Percentiles rank a stretch among this genome's conserved stretches.
phyloP scores from a whole-genome alignment of 2,113 vertebrate genomes.

The Regulus satrapa region DNA sequence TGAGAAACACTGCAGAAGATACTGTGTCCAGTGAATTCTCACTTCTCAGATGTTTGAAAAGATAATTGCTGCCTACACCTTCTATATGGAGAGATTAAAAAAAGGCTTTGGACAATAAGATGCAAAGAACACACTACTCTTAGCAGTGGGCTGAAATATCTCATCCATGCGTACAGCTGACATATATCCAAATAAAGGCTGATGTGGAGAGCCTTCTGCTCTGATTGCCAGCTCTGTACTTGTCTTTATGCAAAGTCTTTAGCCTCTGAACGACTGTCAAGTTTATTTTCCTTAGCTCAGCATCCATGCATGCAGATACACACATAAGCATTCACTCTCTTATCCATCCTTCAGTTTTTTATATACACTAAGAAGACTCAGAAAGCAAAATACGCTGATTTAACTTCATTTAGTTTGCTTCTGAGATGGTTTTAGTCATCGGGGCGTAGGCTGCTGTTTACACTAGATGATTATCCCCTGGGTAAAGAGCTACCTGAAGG shows the following conservation, averaged over 20 bases:
- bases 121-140: background rate
- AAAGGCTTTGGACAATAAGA: background rate
- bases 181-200: background rate
- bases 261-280: background rate
- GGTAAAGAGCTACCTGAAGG: constrained; percentile 24
- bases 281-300: background rate
- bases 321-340: background rate
- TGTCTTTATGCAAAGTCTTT: background rate
- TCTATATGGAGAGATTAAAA: background rate
- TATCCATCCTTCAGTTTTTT: background rate
- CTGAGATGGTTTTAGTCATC: constrained; percentile 20
- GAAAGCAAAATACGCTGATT: background rate
- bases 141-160: background rate
- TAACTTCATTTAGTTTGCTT: constrained; percentile 18
- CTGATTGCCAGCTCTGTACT: background rate
- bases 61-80: background rate
- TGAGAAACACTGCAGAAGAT: background rate
- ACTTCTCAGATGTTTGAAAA: background rate
- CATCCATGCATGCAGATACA: background rate
- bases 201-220: background rate
- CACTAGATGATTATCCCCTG: background rate
- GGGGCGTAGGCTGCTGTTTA: constrained; percentile 41
- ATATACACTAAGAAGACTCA: background rate
- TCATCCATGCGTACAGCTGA: background rate
- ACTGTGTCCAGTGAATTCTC: background rate